Evolutionary conservation across 2,797 vertebrate genomes (phyloP).

Genomic region (Eupleurogrammus muticus): DNA sequence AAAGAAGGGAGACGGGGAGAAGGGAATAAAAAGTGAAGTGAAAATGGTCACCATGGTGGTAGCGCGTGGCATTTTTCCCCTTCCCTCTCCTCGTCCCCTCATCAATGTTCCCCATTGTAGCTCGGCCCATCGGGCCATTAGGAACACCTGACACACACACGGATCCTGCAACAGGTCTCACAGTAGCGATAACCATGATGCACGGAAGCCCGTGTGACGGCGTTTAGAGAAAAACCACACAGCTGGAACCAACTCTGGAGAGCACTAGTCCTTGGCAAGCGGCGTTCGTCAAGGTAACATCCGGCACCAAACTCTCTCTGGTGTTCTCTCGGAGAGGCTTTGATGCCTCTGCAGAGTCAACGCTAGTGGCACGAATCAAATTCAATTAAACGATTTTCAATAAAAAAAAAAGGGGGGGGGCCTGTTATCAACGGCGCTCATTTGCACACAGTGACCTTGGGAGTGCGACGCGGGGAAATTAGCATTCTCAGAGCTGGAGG

Average conservation of each 20-base stretch:
- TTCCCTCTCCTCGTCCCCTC: not conserved
- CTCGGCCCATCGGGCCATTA: not conserved
- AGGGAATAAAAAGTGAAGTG: not conserved
- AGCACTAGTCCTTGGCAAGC: constrained; percentile 30
- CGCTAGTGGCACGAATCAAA: constrained; percentile 80
- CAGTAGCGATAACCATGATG: not conserved
- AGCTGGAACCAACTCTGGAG: constrained; percentile 34
- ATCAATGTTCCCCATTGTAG: not conserved
- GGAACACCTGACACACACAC: not conserved
- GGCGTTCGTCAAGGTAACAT: constrained; percentile 45
- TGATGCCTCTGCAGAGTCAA: constrained; percentile 68
- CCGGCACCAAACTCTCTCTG: constrained; percentile 27
- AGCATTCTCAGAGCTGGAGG: constrained; percentile 60
- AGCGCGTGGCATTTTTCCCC: not conserved
- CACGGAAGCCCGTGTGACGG: not conserved
- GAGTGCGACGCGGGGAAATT: constrained; percentile 43
- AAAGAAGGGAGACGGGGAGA: constrained; percentile 9
- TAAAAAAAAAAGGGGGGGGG: constrained; percentile 51
- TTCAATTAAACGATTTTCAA: constrained; percentile 83
- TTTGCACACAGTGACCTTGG: constrained; percentile 83
- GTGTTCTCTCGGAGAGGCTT: constrained; percentile 58
- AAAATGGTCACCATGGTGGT: not conserved
- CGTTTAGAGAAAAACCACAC: constrained; percentile 24
- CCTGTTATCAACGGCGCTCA: constrained; percentile 77
- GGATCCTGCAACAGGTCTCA: constrained; percentile 5